A percentile compares a stretch with the other conserved stretches of the same genome.
These are phyloP conservation scores for Glyphotaelius pellucidus DNA, from an alignment of 2,888 invertebrate species.

Conservation along the genomic window DNA sequence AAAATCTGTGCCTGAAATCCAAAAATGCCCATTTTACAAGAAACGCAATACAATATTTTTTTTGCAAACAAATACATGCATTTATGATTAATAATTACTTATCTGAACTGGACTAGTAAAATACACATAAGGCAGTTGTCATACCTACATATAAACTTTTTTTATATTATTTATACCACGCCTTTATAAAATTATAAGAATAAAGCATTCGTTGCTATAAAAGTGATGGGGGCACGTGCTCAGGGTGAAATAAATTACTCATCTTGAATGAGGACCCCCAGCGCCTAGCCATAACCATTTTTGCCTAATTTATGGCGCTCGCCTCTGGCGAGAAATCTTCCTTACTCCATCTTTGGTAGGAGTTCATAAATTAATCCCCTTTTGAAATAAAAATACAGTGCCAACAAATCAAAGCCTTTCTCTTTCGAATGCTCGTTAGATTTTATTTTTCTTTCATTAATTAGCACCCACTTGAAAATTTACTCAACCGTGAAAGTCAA, in stretches of 20 bases:
- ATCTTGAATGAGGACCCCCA: neutral
- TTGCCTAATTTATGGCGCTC: neutral
- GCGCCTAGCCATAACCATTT: neutral
- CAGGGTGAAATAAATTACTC: neutral
- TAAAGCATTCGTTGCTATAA: neutral
- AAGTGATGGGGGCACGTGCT: neutral
- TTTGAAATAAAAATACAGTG: neutral
- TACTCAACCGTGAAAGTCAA: neutral
- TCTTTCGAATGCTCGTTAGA: constrained; percentile 7
- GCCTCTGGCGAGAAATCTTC: neutral
- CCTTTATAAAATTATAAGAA: neutral
- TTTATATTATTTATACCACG: neutral
- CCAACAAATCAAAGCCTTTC: constrained; percentile 11
- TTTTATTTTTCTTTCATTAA: neutral
- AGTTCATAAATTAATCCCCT: neutral
- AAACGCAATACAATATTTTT: too few species aligned
- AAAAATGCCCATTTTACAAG: too few species aligned
- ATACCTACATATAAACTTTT: neutral
- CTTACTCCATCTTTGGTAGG: neutral
- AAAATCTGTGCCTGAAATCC: too few species aligned
- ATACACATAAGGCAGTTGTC: neutral
- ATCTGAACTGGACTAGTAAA: neutral
- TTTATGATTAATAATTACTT: too few species aligned
- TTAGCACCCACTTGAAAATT: neutral
- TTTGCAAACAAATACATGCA: too few species aligned